Evolutionary conservation across 2,113 vertebrate genomes (phyloP).

Genomic region (Cranoglanis bouderius): DNA sequence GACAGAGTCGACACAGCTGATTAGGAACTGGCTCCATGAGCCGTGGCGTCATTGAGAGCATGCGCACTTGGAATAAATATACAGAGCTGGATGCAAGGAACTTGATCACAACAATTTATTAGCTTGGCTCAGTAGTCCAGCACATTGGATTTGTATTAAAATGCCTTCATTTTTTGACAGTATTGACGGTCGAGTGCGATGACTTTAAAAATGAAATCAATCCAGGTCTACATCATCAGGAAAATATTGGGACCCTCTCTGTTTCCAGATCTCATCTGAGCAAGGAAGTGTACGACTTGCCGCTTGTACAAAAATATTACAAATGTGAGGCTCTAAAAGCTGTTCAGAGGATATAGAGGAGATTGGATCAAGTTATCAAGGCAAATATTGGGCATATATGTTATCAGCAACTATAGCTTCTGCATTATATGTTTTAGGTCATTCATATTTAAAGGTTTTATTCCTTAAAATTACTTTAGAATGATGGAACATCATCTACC

Average conservation of each 20-base stretch:
- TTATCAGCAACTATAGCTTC: neutral
- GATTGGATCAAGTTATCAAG: too few relatives aligned
- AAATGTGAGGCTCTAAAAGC: neutral
- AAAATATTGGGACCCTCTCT: neutral
- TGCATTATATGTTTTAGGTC: neutral
- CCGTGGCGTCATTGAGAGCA: neutral
- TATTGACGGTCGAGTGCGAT: neutral
- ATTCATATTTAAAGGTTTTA: neutral
- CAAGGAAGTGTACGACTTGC: neutral
- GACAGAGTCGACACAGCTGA: conserved; percentile 30
- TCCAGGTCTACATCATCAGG: neutral
- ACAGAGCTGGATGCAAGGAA: neutral
- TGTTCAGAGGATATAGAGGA: too few relatives aligned
- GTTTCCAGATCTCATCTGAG: neutral
- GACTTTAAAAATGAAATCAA: neutral
- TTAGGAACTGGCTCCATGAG: conserved; percentile 23
- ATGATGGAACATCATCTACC: neutral
- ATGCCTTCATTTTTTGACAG: neutral
- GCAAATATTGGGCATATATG: neutral
- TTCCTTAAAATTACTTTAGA: neutral
- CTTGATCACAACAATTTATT: neutral
- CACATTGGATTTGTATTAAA: neutral
- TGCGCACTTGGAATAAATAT: neutral
- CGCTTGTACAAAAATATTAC: neutral
- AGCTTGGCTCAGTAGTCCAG: neutral